Evolutionary conservation across 2,888 invertebrate genomes (phyloP).

Genomic region (Torymus tubicola): DNA sequence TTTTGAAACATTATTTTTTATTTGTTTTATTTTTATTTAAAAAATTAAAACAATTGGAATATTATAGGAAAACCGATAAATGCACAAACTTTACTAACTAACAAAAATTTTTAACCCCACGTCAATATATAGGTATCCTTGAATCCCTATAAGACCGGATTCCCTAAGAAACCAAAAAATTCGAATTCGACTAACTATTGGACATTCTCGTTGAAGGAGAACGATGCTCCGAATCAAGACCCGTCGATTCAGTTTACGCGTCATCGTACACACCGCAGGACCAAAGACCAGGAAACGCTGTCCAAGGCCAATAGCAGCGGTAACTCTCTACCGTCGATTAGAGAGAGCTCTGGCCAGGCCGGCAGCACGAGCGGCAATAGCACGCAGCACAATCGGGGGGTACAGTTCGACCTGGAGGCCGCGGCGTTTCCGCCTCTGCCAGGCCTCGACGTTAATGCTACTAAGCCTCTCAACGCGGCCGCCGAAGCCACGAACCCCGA

Average conservation of each 20-base stretch:
- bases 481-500: slow-evolving; percentile 65
- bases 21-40: no score
- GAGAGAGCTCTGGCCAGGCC: slow-evolving; percentile 65
- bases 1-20: no score
- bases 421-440: slow-evolving; percentile 89
- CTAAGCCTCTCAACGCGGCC: slow-evolving; percentile 67
- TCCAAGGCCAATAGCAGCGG: slow-evolving; percentile 69
- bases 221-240: slow-evolving; percentile 61
- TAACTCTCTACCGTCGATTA: slow-evolving; percentile 69
- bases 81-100: no score
- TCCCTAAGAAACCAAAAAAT: background rate
- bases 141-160: no score
- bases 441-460: slow-evolving; percentile 78
- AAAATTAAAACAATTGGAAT: no score
- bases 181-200: background rate
- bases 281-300: slow-evolving; percentile 73
- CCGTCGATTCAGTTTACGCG: slow-evolving; percentile 70
- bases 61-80: no score
- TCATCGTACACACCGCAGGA: slow-evolving; percentile 74
- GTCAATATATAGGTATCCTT: no score
- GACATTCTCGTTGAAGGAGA: slow-evolving; percentile 38
- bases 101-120: no score
- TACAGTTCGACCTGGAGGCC: slow-evolving; percentile 87
- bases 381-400: slow-evolving; percentile 77
- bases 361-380: slow-evolving; percentile 58